Conservation (phyloP, 92 coral and sea anemone genomes). For the Isaurus tuberculatus region DNA sequence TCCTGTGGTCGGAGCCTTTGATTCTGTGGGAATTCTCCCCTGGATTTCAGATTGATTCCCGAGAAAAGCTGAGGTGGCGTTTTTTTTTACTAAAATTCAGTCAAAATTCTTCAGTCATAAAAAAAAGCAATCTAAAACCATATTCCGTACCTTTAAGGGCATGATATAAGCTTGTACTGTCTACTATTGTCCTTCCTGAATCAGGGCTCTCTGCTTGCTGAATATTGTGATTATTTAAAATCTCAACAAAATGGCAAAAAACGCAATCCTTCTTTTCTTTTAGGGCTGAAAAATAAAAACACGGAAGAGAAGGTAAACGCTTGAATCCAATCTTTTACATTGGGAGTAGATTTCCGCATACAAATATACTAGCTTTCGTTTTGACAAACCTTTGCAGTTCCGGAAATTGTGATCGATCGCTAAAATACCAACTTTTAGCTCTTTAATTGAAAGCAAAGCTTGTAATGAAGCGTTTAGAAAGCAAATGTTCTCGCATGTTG, state of each 20-base stretch:
- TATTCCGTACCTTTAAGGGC: background rate
- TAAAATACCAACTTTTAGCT: conserved; percentile 1
- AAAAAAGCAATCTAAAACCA: too few species aligned
- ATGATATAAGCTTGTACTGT: background rate
- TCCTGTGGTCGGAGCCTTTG: too few species aligned
- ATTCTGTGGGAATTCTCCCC: too few species aligned
- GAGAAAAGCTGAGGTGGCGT: too few species aligned
- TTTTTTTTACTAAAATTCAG: too few species aligned
- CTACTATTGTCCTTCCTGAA: background rate
- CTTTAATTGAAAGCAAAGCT: conserved; percentile 10
- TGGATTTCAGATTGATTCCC: too few species aligned
- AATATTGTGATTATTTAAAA: background rate
- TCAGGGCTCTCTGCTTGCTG: too few species aligned
- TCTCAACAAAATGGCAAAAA: conserved; percentile 1
- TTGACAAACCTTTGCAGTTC: conserved; percentile 26
- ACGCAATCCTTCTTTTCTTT: background rate
- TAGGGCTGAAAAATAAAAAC: background rate
- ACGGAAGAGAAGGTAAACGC: background rate
- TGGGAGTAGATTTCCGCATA: too few species aligned
- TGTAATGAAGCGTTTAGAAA: conserved; percentile 14
- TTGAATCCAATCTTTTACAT: too few species aligned
- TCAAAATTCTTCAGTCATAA: too few species aligned
- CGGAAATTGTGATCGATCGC: background rate
- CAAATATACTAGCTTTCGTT: too few species aligned
- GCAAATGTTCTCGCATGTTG: background rate